Evolutionary conservation across 1,140 invertebrate species (phyloP).

Genomic region (Ectropis grisescens): DNA sequence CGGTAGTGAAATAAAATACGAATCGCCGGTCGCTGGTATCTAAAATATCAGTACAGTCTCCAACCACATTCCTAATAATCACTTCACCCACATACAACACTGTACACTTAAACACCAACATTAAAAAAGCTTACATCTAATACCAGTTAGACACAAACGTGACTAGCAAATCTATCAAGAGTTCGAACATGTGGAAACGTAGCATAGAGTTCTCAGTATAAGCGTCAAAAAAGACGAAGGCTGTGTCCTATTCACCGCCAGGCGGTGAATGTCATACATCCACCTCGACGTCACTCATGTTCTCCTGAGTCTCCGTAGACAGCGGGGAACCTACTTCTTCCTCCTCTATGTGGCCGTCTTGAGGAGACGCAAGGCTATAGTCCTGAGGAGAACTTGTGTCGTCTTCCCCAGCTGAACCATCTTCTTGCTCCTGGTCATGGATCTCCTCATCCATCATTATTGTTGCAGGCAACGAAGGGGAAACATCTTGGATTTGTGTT

Average conservation of each 20-base stretch:
- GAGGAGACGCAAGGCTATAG: conserved; percentile 34
- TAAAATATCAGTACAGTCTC: too few species aligned
- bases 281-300: conserved; percentile 53
- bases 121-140: conserved; percentile 6
- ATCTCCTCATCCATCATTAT: conserved; percentile 66
- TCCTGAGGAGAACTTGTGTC: conserved; percentile 43
- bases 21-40: too few species aligned
- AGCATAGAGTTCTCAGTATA: conserved; percentile 1
- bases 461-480: conserved; percentile 52
- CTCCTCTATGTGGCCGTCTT: conserved; percentile 7
- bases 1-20: too few species aligned
- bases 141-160: conserved; percentile 16
- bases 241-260: too few species aligned
- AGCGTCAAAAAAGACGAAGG: too few species aligned
- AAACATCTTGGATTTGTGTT: conserved; percentile 64
- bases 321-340: conserved; percentile 18
- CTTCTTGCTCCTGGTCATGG: not conserved
- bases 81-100: too few species aligned
- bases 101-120: not conserved
- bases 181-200: conserved; percentile 2
- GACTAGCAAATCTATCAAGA: conserved; percentile 15
- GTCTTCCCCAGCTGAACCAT: conserved; percentile 21
- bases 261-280: conserved; percentile 58
- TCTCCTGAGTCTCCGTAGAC: conserved; percentile 28
- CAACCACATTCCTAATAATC: too few species aligned